Evolutionary conservation across 2,113 vertebrate species (phyloP), one percentile per base, ranked within the genome.

Genomic region (Amblyopsis rosae): DNA sequence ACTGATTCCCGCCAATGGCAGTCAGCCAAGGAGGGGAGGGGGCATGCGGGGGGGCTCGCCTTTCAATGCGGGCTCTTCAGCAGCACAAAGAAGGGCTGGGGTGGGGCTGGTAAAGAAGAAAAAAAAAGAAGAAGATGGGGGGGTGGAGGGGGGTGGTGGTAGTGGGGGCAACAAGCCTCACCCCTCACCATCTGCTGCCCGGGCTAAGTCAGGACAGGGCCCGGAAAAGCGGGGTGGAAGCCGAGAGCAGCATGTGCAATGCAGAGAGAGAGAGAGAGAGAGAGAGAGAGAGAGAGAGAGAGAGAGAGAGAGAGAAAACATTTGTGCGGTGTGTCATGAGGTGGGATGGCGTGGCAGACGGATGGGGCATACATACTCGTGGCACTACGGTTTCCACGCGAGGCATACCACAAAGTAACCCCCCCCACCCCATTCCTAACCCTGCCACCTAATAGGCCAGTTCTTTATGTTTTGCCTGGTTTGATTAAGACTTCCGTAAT

Each of bases 131-230:
- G 57, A 54, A 48, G 15, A 32, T 11, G 50, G 51, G 32, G 80
- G 83, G 80, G 70, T 62, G 70, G 70, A 63, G 74, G 70, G 75
- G 59, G 82, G 82, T 26, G 19, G 49, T 80, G 70, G 55, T 75
- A 77, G 84, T 60, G 82, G 63, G 81, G 85, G 75, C 11, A 64
- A 58, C 84, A 88, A 88, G 89, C 92, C 83, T 90, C 91, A 89
- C 93, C 93, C 92, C 84, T 92, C 89, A 90, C 94, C 94, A 95
- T 95, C 94, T 96, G 94, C 91, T 93, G 63, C 82, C 84, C 79
- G 78, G 79, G 83, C 89, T 90, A 88, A 90, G 86, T 87, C 84
- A 69, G 91, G 87, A 89, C 79, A 85, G 3, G 71, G 87, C 84
- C 79, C 82, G 88, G 90, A 87, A 26, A 26, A 73, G 65, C 45